Evolutionary conservation across 2,888 invertebrate species (phyloP).

Genomic region (Campaea margaritaria): DNA sequence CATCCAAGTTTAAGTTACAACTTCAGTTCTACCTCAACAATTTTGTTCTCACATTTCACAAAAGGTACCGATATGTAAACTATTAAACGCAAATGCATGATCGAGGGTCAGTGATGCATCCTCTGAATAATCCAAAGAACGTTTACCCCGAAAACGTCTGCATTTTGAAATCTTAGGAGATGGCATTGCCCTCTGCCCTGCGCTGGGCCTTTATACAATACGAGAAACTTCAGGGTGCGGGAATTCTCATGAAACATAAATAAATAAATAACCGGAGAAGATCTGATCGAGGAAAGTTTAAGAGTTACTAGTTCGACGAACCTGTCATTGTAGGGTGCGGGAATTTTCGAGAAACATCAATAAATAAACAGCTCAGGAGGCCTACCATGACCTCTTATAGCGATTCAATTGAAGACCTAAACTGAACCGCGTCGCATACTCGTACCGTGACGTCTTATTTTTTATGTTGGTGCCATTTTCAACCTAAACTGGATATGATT

Average conservation of each 20-base stretch:
- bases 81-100: slow-evolving; percentile 45
- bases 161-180: slow-evolving; percentile 50
- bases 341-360: too few species aligned
- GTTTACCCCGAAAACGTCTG: slow-evolving; percentile 72
- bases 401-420: too few species aligned
- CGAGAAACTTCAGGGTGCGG: slow-evolving; percentile 27
- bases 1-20: not conserved
- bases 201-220: slow-evolving; percentile 21
- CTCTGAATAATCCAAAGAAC: slow-evolving; percentile 69
- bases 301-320: too few species aligned
- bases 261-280: slow-evolving; percentile 16
- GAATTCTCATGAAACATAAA: slow-evolving; percentile 28
- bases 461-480: too few species aligned
- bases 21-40: slow-evolving; percentile 14
- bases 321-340: too few species aligned
- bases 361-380: too few species aligned
- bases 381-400: too few species aligned
- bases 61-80: slow-evolving; percentile 44
- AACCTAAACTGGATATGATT: not conserved
- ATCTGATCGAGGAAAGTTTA: not conserved
- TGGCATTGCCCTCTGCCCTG: slow-evolving; percentile 28
- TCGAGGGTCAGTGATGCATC: slow-evolving; percentile 68
- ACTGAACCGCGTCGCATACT: too few species aligned
- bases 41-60: slow-evolving; percentile 38
- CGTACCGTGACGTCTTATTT: too few species aligned